Base-by-base conservation (phyloP, 2,888 invertebrate genomes). In the Dryadula phaetusa region DNA sequence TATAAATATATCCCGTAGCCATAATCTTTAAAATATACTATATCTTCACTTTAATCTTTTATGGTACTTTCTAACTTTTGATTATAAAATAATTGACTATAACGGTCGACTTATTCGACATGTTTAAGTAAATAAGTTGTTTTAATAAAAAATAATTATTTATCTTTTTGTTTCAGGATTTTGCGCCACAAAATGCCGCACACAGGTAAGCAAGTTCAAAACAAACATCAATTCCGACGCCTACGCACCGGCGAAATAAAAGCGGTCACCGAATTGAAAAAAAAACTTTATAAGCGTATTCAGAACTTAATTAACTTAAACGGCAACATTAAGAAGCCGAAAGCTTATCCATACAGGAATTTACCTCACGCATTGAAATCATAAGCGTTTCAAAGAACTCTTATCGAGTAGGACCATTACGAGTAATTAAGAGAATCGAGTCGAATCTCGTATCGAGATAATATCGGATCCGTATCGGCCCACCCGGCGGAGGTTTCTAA, bases 361-460 rank as follows among this genome's bases (percentile, higher is more conserved):
- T 85, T 84, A 87, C 88, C 88, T 89, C 88, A 87, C 90, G 87
- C 90, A 84, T 87, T 83, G 88, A 89, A 90, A 89, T 90, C 91
- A 91, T 89, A 90, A 90, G 87, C 90, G 90, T 90, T 91, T 90
- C 90, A 86, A 88, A 87, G 90, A 90, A 90, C 77, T 77, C 81
- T 75, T 74, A 72, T 65, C 60, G 77, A 76, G 76, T 70, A 71
- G 75, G 71, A 84, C 88, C 90, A 90, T 91, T 89, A 90, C 89
- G 86, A 82, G 90, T 89, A 90, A 91, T 91, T 91, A 91, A 91
- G 83, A 82, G 83, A 86, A 90, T 90, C 88, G 82, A 82, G 79
- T 80, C 83, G 82, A 86, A 90, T 90, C 87, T 82, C 78, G 82
- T 83, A 86, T 86, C 82, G 84, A 87, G 90, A 90, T 90, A 83